phyloP scores from a whole-genome alignment of 2,113 vertebrate genomes.

The Alligator mississippiensis region DNA sequence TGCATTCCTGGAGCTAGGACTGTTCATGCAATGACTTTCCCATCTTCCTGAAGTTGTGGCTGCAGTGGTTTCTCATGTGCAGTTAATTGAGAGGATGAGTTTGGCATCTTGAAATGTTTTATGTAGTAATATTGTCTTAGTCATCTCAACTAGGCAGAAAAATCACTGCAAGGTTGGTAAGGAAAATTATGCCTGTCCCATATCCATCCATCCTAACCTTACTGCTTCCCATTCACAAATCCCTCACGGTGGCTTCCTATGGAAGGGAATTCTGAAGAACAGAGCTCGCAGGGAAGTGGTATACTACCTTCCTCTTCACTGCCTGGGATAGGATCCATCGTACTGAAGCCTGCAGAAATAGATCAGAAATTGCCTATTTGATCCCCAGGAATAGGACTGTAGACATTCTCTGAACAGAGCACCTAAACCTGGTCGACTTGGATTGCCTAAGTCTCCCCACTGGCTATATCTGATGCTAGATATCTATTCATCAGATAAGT shows the following conservation, averaged over 20 bases:
- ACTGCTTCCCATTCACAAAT: fast-evolving
- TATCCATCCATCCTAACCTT: fast-evolving
- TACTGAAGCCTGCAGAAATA: no score
- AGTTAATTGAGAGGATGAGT: not conserved
- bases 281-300: not conserved
- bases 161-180: not conserved
- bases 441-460: no score
- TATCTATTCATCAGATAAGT: not conserved
- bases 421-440: no score
- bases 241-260: no score
- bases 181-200: fast-evolving
- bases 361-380: no score
- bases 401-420: no score
- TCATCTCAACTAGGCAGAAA: not conserved
- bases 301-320: not conserved
- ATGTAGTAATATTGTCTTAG: not conserved
- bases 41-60: not conserved
- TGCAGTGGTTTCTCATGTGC: not conserved
- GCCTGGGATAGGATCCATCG: not conserved
- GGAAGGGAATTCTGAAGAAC: not conserved
- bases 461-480: not conserved
- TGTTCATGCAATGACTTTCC: not conserved
- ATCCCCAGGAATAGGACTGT: no score
- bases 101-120: fast-evolving
- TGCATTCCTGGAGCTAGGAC: not conserved